A percentile compares a stretch with the other conserved stretches of the same genome.
phyloP scores from a whole-genome alignment of 2,113 vertebrate genomes.

The Cyprinodon tularosa region DNA sequence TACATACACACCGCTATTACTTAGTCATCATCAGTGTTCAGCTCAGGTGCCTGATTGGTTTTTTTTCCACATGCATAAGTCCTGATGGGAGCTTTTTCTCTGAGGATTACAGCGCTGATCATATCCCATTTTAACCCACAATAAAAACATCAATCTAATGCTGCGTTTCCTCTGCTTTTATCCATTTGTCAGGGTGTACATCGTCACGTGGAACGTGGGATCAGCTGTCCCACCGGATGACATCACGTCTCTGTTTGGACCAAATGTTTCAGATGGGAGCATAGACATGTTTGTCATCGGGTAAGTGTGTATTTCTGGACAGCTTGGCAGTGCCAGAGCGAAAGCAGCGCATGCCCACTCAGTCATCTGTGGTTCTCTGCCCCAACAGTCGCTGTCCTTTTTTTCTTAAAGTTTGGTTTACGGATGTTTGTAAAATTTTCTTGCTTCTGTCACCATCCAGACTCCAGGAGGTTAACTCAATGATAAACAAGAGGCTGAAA shows the following conservation, averaged over 20 bases:
- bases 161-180: conserved; percentile 9
- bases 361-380: conserved; percentile 54
- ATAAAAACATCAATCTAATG: conserved; percentile 10
- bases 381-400: conserved; percentile 27
- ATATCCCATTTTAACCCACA: conserved; percentile 22
- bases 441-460: conserved; percentile 69
- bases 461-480: conserved; percentile 97
- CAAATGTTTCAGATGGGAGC: conserved; percentile 82
- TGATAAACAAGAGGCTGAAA: conserved; percentile 96
- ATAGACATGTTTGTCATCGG: conserved; percentile 94
- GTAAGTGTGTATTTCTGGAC: conserved; percentile 80
- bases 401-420: conserved; percentile 12
- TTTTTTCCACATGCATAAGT: conserved; percentile 36
- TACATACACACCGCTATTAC: conserved; percentile 27
- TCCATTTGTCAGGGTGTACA: conserved; percentile 84
- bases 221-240: conserved; percentile 93
- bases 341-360: conserved; percentile 65
- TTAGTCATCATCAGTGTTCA: conserved; percentile 48
- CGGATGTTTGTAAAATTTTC: conserved; percentile 14
- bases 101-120: conserved; percentile 50
- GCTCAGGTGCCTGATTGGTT: conserved; percentile 50
- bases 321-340: conserved; percentile 48
- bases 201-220: conserved; percentile 97
- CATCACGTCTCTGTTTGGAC: conserved; percentile 89
- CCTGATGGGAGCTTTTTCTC: conserved; percentile 26